phyloP scores from a whole-genome alignment of 2,797 vertebrate genomes.

The Phrynocephalus guinanensis region DNA sequence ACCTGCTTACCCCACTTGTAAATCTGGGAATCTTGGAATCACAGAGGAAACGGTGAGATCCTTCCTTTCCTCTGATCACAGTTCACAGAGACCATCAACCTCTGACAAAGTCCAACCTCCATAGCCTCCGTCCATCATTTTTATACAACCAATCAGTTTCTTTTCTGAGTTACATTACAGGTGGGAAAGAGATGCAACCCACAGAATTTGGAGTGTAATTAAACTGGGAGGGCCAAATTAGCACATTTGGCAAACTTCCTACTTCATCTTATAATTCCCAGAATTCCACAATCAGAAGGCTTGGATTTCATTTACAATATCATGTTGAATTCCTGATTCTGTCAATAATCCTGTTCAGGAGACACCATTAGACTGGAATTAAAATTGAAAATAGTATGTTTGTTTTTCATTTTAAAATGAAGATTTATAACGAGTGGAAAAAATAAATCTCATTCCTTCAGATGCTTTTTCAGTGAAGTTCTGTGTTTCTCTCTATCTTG shows the following conservation, averaged over 20 bases:
- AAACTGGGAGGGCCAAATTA: slow-evolving; percentile 36
- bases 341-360: slow-evolving; percentile 63
- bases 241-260: too few species aligned
- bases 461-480: slow-evolving; percentile 62
- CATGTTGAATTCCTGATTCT: slow-evolving; percentile 57
- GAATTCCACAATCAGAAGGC: not conserved
- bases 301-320: slow-evolving; percentile 47
- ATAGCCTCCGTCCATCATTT: not conserved
- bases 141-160: not conserved
- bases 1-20: too few species aligned
- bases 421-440: too few species aligned
- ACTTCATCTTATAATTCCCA: too few species aligned
- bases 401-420: slow-evolving; percentile 37
- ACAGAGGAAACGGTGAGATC: too few species aligned
- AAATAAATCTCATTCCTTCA: too few species aligned
- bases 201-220: slow-evolving; percentile 30
- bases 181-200: not conserved
- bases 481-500: fast-evolving
- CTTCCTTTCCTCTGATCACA: too few species aligned
- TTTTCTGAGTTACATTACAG: too few species aligned
- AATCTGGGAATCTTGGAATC: too few species aligned
- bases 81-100: not conserved
- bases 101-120: not conserved
- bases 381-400: slow-evolving; percentile 53
- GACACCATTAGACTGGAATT: slow-evolving; percentile 56